Evolutionary conservation across 2,797 vertebrate species (phyloP).

Genomic region (Falco cherrug): DNA sequence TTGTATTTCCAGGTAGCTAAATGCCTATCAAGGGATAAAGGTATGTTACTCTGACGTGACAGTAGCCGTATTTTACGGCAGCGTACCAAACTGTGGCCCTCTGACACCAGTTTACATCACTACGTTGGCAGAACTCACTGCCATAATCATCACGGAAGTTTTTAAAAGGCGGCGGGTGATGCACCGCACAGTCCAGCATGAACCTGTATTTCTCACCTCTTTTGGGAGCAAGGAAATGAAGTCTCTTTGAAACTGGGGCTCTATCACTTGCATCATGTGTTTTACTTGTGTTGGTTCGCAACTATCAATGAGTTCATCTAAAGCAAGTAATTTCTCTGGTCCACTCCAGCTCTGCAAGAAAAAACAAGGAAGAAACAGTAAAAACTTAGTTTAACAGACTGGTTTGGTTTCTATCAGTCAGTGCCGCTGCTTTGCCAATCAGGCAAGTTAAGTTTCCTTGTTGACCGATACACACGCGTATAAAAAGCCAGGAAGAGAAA

Average conservation of each 20-base stretch:
- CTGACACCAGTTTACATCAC: conserved; percentile 11
- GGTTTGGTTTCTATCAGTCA: neutral
- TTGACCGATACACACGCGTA: neutral
- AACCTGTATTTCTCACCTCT: conserved; percentile 86
- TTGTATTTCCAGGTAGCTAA: neutral
- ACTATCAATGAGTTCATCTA: conserved; percentile 99
- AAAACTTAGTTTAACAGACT: neutral
- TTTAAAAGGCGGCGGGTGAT: conserved; percentile 8
- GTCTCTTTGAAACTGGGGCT: conserved; percentile 99
- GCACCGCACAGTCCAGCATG: neutral
- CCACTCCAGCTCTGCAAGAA: conserved; percentile 95
- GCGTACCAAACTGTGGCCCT: neutral
- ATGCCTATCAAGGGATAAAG: neutral
- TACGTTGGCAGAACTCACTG: conserved; percentile 21
- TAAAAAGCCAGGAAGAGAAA: conserved; percentile 36
- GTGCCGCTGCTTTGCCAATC: neutral
- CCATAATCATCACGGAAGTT: neutral
- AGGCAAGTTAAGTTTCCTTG: neutral
- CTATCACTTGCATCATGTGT: conserved; percentile 99
- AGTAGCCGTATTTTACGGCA: neutral
- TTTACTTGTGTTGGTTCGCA: conserved; percentile 99
- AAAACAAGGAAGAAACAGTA: neutral
- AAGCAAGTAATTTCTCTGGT: conserved; percentile 97
- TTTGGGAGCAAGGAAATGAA: conserved; percentile 99
- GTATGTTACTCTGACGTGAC: conserved; percentile 30